Conservation (phyloP, 2,113 vertebrate genomes). For the Prionailurus bengalensis region DNA sequence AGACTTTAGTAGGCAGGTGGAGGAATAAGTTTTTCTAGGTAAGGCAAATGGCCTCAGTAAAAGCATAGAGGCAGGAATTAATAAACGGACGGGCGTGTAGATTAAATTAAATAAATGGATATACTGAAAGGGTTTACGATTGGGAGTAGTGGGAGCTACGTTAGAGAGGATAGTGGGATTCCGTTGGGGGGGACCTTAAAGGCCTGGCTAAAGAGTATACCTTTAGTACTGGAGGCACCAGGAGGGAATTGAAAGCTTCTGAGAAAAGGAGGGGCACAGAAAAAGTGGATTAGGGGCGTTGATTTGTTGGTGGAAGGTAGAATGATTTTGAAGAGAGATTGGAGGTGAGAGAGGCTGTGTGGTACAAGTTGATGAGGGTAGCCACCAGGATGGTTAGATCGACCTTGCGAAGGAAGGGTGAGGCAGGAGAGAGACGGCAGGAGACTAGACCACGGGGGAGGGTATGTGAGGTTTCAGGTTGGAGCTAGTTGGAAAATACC, state of each 20-base stretch:
- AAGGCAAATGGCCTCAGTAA: background rate
- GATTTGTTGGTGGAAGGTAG: slow-evolving; percentile 26
- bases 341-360: background rate
- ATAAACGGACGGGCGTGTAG: slow-evolving; percentile 4
- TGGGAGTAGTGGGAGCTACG: background rate
- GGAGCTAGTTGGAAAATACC: background rate
- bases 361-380: background rate
- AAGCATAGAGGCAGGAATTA: background rate
- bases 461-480: background rate
- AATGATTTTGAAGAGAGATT: slow-evolving; percentile 49
- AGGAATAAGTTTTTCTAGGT: slow-evolving; percentile 18
- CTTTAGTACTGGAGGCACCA: background rate
- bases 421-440: background rate
- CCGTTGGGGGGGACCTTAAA: background rate
- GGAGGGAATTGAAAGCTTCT: slow-evolving; percentile 38
- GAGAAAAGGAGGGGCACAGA: background rate
- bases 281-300: slow-evolving; percentile 38
- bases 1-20: slow-evolving; percentile 9
- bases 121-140: background rate
- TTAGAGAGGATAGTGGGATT: slow-evolving; percentile 44
- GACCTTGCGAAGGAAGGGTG: background rate
- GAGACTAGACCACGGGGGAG: background rate
- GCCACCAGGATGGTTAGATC: background rate
- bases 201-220: background rate
- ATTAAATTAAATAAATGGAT: background rate